phyloP scores from a whole-genome alignment of 2,113 vertebrate genomes.

The Nettapus auritus region DNA sequence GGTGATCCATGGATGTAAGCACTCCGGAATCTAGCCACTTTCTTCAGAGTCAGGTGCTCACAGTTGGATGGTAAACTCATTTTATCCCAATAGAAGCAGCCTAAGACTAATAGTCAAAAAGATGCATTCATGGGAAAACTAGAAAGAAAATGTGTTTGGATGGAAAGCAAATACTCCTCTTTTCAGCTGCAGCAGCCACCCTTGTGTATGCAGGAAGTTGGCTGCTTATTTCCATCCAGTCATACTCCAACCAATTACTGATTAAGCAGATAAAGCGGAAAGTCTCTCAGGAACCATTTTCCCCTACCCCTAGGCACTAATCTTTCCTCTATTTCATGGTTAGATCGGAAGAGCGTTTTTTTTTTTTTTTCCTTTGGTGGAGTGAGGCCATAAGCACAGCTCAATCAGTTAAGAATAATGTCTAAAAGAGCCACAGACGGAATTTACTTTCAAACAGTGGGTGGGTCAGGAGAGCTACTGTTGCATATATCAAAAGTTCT shows the following conservation, averaged over 20 bases:
- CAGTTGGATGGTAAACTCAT: constrained; percentile 92
- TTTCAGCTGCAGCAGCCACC: constrained; percentile 6
- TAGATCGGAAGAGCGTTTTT: too few relatives aligned
- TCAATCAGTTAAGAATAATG: constrained; percentile 34
- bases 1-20: constrained; percentile 87
- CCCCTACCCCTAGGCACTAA: not conserved
- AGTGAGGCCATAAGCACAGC: not conserved
- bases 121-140: constrained; percentile 63
- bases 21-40: constrained; percentile 84
- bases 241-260: constrained; percentile 58
- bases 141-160: constrained; percentile 12
- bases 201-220: constrained; percentile 53
- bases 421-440: constrained; percentile 22
- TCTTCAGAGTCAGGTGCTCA: constrained; percentile 86
- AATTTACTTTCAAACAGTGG: constrained; percentile 10
- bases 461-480: constrained; percentile 3
- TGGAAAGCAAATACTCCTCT: constrained; percentile 47
- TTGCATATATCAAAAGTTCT: not conserved
- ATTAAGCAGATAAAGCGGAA: constrained; percentile 62
- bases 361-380: not conserved
- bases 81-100: constrained; percentile 65
- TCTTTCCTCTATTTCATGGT: not conserved
- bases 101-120: constrained; percentile 45
- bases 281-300: constrained; percentile 29
- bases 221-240: constrained; percentile 66